Evolutionary conservation across 2,113 vertebrate genomes (phyloP).

Genomic region (Melospiza melodia): DNA sequence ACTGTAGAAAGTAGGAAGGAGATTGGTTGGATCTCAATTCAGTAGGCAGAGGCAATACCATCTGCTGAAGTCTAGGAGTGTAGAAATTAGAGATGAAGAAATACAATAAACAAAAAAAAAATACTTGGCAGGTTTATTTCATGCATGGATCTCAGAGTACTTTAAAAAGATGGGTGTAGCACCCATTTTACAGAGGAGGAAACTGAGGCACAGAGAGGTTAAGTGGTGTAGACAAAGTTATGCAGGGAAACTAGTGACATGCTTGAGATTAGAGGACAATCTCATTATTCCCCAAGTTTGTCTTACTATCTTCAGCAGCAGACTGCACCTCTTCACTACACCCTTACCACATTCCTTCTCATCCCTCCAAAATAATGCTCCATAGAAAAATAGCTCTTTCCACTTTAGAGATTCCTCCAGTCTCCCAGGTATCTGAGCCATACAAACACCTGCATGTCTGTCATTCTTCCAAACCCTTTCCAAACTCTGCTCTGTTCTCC

Average conservation of each 20-base stretch:
- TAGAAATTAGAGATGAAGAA: conserved; percentile 66
- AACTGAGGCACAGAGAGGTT: conserved; percentile 71
- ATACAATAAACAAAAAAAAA: conserved; percentile 51
- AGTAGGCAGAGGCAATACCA: conserved; percentile 41
- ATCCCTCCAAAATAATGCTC: not conserved
- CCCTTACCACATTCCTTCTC: not conserved
- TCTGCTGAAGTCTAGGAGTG: conserved; percentile 65
- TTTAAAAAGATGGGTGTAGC: conserved; percentile 63
- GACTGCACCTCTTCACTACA: not conserved
- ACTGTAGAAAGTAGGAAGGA: conserved; percentile 19
- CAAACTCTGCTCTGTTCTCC: not conserved
- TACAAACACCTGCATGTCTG: not conserved
- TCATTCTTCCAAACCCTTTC: not conserved
- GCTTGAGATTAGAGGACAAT: conserved; percentile 22
- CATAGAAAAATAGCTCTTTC: not conserved
- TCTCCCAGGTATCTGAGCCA: not conserved
- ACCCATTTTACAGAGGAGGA: conserved; percentile 69
- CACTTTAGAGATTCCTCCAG: not conserved
- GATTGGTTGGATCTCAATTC: conserved; percentile 9
- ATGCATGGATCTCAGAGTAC: conserved; percentile 57
- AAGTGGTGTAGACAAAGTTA: conserved; percentile 65
- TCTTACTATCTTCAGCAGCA: not conserved
- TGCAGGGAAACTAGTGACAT: conserved; percentile 57
- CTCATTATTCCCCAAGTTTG: not conserved
- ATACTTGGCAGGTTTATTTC: conserved; percentile 53